phyloP scores from a whole-genome alignment of 30 jellyfish, hydroid and myxozoan genomes.

The Hydractinia echinata region DNA sequence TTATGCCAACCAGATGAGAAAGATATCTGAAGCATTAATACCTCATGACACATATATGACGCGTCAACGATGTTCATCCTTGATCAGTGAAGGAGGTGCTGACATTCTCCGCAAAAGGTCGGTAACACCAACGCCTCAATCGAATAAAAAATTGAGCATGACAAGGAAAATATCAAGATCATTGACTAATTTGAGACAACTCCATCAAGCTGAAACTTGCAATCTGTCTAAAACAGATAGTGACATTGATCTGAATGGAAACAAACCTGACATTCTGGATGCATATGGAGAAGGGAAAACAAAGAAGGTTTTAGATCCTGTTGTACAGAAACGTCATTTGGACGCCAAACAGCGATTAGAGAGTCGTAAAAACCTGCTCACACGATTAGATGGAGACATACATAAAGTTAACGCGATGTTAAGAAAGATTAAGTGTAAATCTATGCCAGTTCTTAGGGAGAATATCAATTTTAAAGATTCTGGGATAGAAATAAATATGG shows the following conservation, averaged over 20 bases:
- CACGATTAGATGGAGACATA: background rate
- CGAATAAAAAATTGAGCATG: background rate
- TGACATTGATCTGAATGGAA: constrained; percentile 1
- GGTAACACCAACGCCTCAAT: constrained; percentile 8
- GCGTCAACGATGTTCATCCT: no score
- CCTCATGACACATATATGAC: no score
- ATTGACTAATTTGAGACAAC: background rate
- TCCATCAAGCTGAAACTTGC: background rate
- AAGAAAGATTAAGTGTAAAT: background rate
- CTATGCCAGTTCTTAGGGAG: background rate
- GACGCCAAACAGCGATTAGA: background rate
- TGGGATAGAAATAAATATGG: no score
- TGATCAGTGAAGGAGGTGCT: no score
- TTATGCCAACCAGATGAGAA: no score
- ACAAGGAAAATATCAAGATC: background rate
- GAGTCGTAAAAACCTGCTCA: background rate
- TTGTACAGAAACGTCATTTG: background rate
- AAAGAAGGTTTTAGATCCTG: background rate
- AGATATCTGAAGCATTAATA: no score
- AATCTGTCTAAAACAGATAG: background rate
- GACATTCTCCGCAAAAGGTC: background rate
- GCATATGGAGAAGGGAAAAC: background rate
- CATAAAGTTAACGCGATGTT: constrained; percentile 3
- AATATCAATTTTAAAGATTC: background rate
- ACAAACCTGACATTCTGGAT: background rate